Percentiles rank a stretch among this genome's conserved stretches.
These are phyloP conservation scores for Morpho achilles DNA, from an alignment of 2,888 invertebrate genomes.

Conservation along the genomic window DNA sequence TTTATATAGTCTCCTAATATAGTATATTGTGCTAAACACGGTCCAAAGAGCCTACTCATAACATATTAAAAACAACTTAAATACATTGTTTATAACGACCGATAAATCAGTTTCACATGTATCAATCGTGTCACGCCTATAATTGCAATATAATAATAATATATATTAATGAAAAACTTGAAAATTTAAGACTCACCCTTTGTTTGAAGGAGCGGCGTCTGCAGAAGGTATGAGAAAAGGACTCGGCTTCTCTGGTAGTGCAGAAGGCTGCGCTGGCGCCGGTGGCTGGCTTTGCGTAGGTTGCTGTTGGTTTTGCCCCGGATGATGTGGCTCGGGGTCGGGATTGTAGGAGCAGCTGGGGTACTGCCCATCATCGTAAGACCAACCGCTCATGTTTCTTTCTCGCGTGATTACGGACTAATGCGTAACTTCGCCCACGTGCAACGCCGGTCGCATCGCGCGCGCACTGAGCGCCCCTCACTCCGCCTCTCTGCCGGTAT, in stretches of 20 bases:
- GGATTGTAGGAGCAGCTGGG: conserved; percentile 30
- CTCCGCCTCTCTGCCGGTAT: conserved; percentile 40
- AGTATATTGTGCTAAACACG: conserved; percentile 1
- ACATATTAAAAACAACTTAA: conserved; percentile 16
- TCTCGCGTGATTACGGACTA: conserved; percentile 31
- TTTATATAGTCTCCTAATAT: neutral
- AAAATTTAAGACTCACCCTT: conserved; percentile 26
- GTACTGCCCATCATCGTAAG: conserved; percentile 19
- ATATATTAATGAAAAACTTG: neutral
- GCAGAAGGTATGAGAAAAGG: conserved; percentile 23
- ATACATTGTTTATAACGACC: conserved; percentile 17
- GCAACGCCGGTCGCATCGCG: conserved; percentile 54
- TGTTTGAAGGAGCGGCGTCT: conserved; percentile 20
- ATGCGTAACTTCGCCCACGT: conserved; percentile 51
- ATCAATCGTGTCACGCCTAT: conserved; percentile 16
- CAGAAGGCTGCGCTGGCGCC: conserved; percentile 30
- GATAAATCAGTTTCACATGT: conserved; percentile 14
- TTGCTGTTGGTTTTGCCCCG: conserved; percentile 28
- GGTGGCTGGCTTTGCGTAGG: conserved; percentile 22
- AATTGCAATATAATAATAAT: conserved; percentile 5
- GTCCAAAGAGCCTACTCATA: conserved; percentile 19
- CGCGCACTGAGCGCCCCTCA: conserved; percentile 54
- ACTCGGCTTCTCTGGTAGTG: conserved; percentile 27
- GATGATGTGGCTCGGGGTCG: conserved; percentile 32
- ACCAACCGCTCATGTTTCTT: conserved; percentile 25